A percentile compares a stretch with the other conserved stretches of the same genome.
Conservation (phyloP, 2,113 vertebrate genomes). For the Candoia aspera region DNA sequence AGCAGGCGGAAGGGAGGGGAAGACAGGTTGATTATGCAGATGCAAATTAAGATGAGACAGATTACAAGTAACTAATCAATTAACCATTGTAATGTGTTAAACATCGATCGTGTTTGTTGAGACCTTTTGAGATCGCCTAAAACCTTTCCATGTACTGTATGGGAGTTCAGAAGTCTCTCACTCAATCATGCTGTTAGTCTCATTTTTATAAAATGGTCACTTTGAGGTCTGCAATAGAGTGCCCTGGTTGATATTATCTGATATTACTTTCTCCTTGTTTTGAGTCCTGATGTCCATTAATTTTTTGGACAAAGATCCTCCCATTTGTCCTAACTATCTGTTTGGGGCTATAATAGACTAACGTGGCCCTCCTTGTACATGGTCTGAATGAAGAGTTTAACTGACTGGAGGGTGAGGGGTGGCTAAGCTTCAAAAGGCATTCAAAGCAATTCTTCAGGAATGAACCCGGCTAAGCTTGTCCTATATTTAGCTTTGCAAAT, state of each 20-base stretch:
- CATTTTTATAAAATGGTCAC: neutral
- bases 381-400: neutral
- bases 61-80: neutral
- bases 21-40: neutral
- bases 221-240: neutral
- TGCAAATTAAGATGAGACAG: neutral
- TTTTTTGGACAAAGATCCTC: neutral
- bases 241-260: neutral
- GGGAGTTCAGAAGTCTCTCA: neutral
- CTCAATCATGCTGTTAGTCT: neutral
- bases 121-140: neutral
- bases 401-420: slow-evolving; percentile 58
- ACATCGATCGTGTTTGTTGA: neutral
- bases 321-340: neutral
- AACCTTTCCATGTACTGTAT: neutral
- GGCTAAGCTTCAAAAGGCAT: slow-evolving; percentile 59
- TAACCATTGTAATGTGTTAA: neutral
- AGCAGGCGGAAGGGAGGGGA: neutral
- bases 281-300: neutral
- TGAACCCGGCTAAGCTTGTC: slow-evolving; percentile 58
- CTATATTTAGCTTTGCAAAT: slow-evolving; percentile 64
- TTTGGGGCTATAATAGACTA: neutral
- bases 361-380: neutral
- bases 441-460: slow-evolving; percentile 68
- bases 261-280: neutral